Evolutionary conservation across 2,797 vertebrate species (phyloP).

Genomic region (Spheniscus humboldti): DNA sequence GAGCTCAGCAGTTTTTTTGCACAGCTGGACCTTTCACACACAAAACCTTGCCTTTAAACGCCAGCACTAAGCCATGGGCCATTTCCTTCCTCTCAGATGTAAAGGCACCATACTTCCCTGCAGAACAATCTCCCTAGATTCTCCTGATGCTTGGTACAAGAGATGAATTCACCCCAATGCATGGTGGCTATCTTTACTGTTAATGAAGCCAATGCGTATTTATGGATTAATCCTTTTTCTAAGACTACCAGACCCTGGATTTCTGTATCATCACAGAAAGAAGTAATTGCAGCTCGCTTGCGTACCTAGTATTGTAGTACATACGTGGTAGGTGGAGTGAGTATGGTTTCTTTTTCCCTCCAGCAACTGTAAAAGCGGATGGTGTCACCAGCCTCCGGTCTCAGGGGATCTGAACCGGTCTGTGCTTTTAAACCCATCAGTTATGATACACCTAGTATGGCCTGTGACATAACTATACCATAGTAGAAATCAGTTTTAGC

Average conservation of each 20-base stretch:
- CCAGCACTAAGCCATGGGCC: neutral
- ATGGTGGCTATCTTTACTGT: neutral
- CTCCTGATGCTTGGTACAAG: neutral
- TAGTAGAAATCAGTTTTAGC: neutral
- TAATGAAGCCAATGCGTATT: neutral
- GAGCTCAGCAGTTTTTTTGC: neutral
- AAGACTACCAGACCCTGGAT: neutral
- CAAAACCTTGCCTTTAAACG: neutral
- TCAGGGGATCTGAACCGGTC: neutral
- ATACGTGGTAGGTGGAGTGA: accelerated
- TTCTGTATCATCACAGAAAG: neutral
- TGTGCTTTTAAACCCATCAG: neutral
- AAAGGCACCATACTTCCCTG: neutral
- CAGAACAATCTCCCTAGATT: neutral
- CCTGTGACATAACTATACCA: neutral
- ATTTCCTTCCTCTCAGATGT: neutral
- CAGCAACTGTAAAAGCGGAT: neutral
- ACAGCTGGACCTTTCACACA: neutral
- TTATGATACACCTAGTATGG: neutral
- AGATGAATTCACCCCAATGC: neutral
- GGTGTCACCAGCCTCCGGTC: neutral
- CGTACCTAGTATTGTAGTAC: neutral
- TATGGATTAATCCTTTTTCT: neutral
- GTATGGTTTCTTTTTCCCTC: neutral
- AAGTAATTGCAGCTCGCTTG: neutral